phyloP scores from a whole-genome alignment of 2,113 vertebrate species.

The Atractosteus spatula region DNA sequence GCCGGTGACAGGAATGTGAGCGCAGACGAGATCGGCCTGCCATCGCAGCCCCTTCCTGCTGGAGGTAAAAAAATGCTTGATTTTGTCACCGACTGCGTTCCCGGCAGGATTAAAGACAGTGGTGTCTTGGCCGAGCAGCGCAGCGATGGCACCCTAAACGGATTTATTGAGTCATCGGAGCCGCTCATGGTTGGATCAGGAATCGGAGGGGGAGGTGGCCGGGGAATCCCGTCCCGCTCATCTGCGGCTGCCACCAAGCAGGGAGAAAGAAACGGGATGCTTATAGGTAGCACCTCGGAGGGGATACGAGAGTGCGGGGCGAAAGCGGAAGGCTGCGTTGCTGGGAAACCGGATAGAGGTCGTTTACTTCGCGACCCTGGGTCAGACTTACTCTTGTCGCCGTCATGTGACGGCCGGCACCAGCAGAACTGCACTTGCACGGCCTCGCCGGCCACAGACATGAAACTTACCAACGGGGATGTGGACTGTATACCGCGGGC shows the following conservation, averaged over 20 bases:
- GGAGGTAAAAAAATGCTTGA: constrained; percentile 30
- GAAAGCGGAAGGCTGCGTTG: constrained; percentile 1
- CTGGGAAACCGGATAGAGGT: background rate
- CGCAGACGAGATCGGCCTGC: background rate
- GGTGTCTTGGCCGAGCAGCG: constrained; percentile 30
- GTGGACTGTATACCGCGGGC: background rate
- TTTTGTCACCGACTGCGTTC: constrained; percentile 29
- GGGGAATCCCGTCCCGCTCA: constrained; percentile 29
- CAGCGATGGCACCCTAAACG: constrained; percentile 43
- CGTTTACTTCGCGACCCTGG: background rate
- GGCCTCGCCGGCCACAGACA: background rate
- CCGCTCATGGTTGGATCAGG: constrained; percentile 21
- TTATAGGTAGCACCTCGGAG: constrained; percentile 22
- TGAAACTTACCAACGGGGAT: constrained; percentile 30
- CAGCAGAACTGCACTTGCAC: constrained; percentile 27
- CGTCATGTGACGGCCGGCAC: constrained; percentile 11
- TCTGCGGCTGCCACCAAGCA: constrained; percentile 21
- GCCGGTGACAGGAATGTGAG: constrained; percentile 40
- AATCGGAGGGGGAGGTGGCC: constrained; percentile 21
- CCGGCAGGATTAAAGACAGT: constrained; percentile 22
- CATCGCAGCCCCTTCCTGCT: background rate
- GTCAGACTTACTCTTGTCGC: background rate
- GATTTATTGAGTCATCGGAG: constrained; percentile 48
- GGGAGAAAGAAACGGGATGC: constrained; percentile 31
- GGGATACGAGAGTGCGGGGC: background rate